phyloP scores from a whole-genome alignment of 2,888 invertebrate species.

The Acanthosepion esculentum region DNA sequence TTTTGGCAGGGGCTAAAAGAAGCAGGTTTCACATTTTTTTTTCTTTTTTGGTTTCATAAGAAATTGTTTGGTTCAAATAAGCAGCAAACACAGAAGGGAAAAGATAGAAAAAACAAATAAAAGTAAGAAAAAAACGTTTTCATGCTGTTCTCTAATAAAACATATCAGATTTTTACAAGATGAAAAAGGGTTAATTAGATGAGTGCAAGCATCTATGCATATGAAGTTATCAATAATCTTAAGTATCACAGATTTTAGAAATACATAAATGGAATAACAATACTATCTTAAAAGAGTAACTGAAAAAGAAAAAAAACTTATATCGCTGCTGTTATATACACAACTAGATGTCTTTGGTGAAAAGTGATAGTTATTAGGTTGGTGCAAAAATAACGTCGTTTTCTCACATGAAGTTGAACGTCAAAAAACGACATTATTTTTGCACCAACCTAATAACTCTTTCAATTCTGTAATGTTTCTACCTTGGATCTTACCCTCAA shows the following conservation, averaged over 20 bases:
- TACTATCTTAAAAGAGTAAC: too few relatives aligned
- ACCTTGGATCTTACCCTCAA: too few relatives aligned
- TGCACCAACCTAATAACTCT: too few relatives aligned
- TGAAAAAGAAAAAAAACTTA: too few relatives aligned
- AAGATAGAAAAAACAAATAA: background rate
- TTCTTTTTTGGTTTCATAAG: background rate
- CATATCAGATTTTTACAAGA: background rate
- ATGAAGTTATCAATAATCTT: background rate
- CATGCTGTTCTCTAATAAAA: background rate
- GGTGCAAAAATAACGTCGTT: too few relatives aligned
- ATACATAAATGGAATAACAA: background rate
- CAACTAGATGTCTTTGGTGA: too few relatives aligned
- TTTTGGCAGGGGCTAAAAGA: background rate
- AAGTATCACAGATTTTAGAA: background rate
- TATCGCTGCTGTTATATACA: too few relatives aligned
- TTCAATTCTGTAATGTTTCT: too few relatives aligned
- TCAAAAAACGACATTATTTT: too few relatives aligned
- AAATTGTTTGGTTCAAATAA: background rate
- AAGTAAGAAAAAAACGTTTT: background rate
- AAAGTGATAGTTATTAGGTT: too few relatives aligned
- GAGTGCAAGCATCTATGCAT: background rate
- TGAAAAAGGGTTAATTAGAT: background rate
- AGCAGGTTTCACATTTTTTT: background rate
- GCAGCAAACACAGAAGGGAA: background rate
- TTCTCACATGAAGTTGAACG: too few relatives aligned